Percentiles rank a stretch among this genome's conserved stretches.
Evolutionary conservation across 2,888 invertebrate species (phyloP).

Genomic region (Trichopoda pennipes): DNA sequence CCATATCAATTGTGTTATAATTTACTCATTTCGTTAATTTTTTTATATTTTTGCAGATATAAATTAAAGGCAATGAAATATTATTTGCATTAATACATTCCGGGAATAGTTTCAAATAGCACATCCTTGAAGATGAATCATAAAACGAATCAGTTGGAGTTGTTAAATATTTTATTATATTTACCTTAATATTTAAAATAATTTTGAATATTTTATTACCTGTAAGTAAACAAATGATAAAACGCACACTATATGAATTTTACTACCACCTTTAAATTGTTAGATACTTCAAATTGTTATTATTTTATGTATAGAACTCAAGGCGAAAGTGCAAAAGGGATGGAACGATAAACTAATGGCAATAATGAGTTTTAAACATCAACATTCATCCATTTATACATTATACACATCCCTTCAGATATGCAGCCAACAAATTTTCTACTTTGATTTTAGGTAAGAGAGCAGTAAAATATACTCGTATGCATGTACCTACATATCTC

Average conservation of each 20-base stretch:
- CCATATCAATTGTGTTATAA: not conserved
- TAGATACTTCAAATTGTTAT: slow-evolving; percentile 17
- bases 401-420: slow-evolving; percentile 17
- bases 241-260: not conserved
- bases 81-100: not conserved
- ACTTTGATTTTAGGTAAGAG: slow-evolving; percentile 19
- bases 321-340: slow-evolving; percentile 41
- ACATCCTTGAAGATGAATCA: not conserved
- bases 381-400: slow-evolving; percentile 20
- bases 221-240: slow-evolving; percentile 13
- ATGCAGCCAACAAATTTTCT: not conserved
- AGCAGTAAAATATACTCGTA: not conserved
- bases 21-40: not conserved
- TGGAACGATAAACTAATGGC: slow-evolving; percentile 2
- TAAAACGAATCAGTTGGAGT: not conserved
- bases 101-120: not conserved
- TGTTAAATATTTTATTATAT: not conserved
- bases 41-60: slow-evolving; percentile 22
- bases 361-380: slow-evolving; percentile 24
- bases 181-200: not conserved
- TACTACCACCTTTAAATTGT: slow-evolving; percentile 18
- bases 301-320: not conserved
- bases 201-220: not conserved
- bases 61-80: not conserved
- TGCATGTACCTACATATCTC: slow-evolving; percentile 1